A percentile compares a stretch with the other conserved stretches of the same genome.
phyloP scores from a whole-genome alignment of 2,888 invertebrate genomes.

The Petrophora chlorosata region DNA sequence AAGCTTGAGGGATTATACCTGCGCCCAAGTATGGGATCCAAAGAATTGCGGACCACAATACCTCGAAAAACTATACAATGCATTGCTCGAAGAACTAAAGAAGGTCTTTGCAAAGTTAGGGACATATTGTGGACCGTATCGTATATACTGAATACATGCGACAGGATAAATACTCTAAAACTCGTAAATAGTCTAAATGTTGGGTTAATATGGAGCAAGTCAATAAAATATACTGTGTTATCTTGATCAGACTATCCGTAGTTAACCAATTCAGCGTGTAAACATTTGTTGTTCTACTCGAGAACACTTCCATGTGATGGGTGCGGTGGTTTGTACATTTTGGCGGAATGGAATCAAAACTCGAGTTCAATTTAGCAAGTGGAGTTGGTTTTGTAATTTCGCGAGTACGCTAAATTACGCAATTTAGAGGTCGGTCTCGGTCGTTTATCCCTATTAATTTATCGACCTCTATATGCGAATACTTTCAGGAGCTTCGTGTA shows the following conservation, averaged over 20 bases:
- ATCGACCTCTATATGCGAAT: conserved; percentile 12
- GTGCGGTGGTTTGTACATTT: conserved; percentile 6
- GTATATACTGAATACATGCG: neutral
- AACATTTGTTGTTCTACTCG: conserved; percentile 11
- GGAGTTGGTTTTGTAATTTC: conserved; percentile 17
- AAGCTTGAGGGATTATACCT: conserved; percentile 18
- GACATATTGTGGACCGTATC: neutral
- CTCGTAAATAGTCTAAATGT: conserved; percentile 14
- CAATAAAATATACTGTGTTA: conserved; percentile 21
- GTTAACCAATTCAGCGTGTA: conserved; percentile 14
- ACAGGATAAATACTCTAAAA: conserved; percentile 14
- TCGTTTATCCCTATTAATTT: neutral
- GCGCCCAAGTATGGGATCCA: conserved; percentile 5
- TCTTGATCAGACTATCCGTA: conserved; percentile 18
- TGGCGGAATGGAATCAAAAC: conserved; percentile 15
- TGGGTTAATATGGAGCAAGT: conserved; percentile 6
- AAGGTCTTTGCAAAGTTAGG: neutral
- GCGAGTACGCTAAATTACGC: conserved; percentile 9
- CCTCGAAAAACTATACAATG: conserved; percentile 8
- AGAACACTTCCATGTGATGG: conserved; percentile 15
- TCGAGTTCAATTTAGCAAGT: conserved; percentile 12
- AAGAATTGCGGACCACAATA: conserved; percentile 13
- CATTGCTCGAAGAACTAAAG: conserved; percentile 9
- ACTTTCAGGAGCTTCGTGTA: conserved; percentile 5
- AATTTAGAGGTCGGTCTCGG: neutral